Evolutionary conservation across 2,797 vertebrate species (phyloP), one percentile per base, ranked within the genome.

Genomic region (Betta splendens): DNA sequence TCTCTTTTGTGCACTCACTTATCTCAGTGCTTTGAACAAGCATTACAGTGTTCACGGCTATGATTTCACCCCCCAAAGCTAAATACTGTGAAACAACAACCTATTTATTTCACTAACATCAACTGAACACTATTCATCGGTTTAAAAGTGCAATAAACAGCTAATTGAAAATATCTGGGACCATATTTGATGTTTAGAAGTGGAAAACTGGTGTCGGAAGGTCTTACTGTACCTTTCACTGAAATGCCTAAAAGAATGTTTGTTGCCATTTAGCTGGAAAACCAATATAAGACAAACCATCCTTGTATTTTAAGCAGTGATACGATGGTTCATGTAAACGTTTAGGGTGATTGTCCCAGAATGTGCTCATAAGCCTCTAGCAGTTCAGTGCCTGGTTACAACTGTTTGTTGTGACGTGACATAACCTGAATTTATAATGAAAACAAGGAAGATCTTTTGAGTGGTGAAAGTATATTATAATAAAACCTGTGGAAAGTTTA

Each of bases 321-420:
- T 83, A n/a, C 58, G 56, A 78, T 62, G 76, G 85, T 89, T 91
- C 83, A 61, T 90, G 83, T 90, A 90, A 91, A 90, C 77, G 79
- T 78, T 66, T 65, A 62, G 31, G 43, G 64, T n/a, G 29, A 48
- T 55, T 15, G 54, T 58, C 42, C 45, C 23, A 22, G 38, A 10
- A 26, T 32, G 31, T 56, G 55, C 17, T 40, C 51, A 37, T 43
- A 52, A 64, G 39, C 45, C 18, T 50, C 35, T 28, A 72, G 48
- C 61, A 60, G 26, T 71, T 46, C 16, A 81, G 81, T 80, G 83
- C 76, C 72, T 76, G 33, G 72, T 61, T 59, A 61, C 7, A 57
- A 44, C 62, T 52, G 51, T 83, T 23, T 72, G 54, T 71, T 77
- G 50, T 80, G 39, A 77, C 70, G 57, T 49, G 20, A 54, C 33